A percentile compares a stretch with the other conserved stretches of the same genome.
These are phyloP conservation scores for Smutsia gigantea DNA, from an alignment of 2,797 vertebrate genomes.

Conservation along the genomic window DNA sequence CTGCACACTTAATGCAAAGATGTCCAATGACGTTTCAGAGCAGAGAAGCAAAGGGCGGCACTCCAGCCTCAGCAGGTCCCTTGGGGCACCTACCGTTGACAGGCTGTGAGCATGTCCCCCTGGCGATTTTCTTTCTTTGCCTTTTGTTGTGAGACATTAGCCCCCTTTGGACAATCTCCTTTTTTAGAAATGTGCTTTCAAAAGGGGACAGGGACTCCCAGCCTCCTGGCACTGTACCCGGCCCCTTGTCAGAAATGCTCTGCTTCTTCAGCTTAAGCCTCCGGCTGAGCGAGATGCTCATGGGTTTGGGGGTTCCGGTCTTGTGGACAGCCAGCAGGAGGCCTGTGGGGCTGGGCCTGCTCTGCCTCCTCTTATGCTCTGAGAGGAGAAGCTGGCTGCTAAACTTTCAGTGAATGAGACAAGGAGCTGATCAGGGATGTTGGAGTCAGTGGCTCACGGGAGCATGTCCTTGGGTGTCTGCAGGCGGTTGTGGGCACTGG, in stretches of 20 bases:
- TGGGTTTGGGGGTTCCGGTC: rapidly evolving
- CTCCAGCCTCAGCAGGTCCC: too few relatives aligned
- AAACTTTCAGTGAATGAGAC: background rate
- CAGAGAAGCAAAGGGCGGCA: background rate
- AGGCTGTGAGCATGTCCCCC: rapidly evolving
- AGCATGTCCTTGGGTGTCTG: too few relatives aligned
- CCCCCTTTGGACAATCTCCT: background rate
- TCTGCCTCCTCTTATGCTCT: background rate
- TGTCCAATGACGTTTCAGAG: rapidly evolving
- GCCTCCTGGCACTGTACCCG: background rate
- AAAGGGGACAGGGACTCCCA: background rate
- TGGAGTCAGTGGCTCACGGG: background rate
- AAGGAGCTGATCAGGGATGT: background rate
- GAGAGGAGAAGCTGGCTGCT: background rate
- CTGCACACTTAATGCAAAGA: rapidly evolving
- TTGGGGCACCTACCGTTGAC: too few relatives aligned
- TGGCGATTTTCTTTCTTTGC: rapidly evolving
- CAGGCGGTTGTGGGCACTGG: too few relatives aligned
- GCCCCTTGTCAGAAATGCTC: rapidly evolving
- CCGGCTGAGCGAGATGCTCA: rapidly evolving
- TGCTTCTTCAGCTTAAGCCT: background rate
- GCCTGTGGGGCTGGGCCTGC: background rate
- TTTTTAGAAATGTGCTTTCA: background rate
- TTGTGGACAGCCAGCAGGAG: rapidly evolving
- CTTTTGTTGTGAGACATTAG: background rate